These are phyloP conservation scores for Mastacembelus armatus DNA, from an alignment of 2,797 vertebrate species.

Conservation along the genomic window DNA sequence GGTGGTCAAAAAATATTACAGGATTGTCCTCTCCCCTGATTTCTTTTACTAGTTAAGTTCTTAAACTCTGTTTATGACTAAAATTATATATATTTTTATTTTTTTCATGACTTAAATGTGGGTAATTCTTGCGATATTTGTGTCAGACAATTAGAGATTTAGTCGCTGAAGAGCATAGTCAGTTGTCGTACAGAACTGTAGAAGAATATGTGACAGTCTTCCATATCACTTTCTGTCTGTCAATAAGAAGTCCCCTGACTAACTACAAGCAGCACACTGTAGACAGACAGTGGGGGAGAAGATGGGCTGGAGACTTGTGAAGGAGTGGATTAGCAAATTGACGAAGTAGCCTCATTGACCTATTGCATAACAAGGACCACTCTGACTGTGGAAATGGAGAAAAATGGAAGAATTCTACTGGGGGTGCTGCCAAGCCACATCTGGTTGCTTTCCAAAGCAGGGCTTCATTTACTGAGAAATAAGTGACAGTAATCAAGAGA, in stretches of 20 bases:
- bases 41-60: slow-evolving; percentile 20
- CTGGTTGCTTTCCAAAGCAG: slow-evolving; percentile 23
- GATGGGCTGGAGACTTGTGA: not conserved
- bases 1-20: slow-evolving; percentile 46
- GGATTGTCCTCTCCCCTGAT: not conserved
- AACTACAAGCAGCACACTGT: not conserved
- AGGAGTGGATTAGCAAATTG: slow-evolving; percentile 27
- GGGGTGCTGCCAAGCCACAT: slow-evolving; percentile 3
- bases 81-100: not conserved
- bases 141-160: not conserved
- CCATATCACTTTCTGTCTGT: not conserved
- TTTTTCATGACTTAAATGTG: not conserved
- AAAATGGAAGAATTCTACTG: slow-evolving; percentile 7
- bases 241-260: not conserved
- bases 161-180: not conserved
- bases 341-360: slow-evolving; percentile 16
- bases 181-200: not conserved
- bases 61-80: slow-evolving; percentile 16
- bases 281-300: too few relatives aligned
- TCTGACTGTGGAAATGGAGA: slow-evolving; percentile 17
- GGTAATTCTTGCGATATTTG: not conserved
- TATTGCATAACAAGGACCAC: slow-evolving; percentile 2
- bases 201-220: not conserved
- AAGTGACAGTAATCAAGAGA: slow-evolving; percentile 27
- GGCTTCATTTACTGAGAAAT: slow-evolving; percentile 42